phyloP scores from a whole-genome alignment of 2,797 vertebrate genomes.

The Labroides dimidiatus region DNA sequence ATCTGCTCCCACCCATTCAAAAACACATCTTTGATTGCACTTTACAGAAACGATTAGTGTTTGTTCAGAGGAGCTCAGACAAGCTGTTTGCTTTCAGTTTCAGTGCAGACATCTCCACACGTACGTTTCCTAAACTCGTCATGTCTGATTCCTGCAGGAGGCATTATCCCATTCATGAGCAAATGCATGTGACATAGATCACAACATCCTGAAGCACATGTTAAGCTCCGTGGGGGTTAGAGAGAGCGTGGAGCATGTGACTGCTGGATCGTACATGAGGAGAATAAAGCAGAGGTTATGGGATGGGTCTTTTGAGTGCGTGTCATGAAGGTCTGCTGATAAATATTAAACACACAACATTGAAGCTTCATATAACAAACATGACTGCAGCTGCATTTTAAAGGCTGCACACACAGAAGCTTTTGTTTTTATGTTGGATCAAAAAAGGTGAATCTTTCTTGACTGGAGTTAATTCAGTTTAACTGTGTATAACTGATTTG shows the following conservation, averaged over 20 bases:
- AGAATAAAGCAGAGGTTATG: constrained; percentile 3
- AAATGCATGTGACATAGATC: constrained; percentile 65
- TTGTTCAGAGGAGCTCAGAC: neutral
- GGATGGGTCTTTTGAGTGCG: constrained; percentile 12
- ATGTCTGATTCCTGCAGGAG: constrained; percentile 23
- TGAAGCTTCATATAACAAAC: neutral
- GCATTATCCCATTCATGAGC: constrained; percentile 45
- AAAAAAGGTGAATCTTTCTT: no score
- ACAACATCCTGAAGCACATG: constrained; percentile 52
- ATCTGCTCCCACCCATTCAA: no score
- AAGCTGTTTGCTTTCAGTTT: neutral
- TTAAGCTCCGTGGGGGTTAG: constrained; percentile 39
- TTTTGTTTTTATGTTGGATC: no score
- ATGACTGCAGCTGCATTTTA: neutral
- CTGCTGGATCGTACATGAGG: constrained; percentile 17
- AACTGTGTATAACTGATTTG: no score
- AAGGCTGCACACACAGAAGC: no score
- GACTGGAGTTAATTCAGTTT: no score
- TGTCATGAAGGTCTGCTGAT: no score
- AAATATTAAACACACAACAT: neutral
- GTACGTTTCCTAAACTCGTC: neutral
- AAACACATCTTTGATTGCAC: no score
- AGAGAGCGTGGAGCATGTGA: constrained; percentile 55
- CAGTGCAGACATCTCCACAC: neutral
- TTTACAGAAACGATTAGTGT: no score